Conservation (phyloP, 2,797 vertebrate species). For the Propithecus perrieri region DNA sequence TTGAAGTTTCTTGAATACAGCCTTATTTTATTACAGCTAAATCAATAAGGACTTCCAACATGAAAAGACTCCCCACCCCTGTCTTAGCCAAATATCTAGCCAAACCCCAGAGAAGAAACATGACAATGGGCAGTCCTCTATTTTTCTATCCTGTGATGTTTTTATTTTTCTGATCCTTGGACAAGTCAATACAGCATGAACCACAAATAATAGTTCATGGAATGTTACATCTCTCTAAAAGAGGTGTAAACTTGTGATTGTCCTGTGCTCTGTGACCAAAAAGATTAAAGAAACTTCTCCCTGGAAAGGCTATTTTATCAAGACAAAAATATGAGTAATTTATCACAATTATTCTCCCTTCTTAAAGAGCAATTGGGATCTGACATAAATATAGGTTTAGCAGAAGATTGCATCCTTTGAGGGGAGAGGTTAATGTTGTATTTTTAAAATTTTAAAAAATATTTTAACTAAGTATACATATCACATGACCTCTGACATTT, state of each 20-base stretch:
- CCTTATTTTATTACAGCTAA: no score
- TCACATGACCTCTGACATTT: not conserved
- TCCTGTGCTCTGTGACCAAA: not conserved
- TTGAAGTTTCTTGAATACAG: no score
- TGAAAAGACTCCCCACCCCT: no score
- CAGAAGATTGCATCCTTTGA: not conserved
- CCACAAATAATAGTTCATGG: not conserved
- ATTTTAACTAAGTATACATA: not conserved
- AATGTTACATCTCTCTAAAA: not conserved
- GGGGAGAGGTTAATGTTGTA: not conserved
- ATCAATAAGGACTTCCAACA: no score
- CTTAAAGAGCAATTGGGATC: not conserved
- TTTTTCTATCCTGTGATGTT: not conserved
- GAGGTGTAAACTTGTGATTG: not conserved
- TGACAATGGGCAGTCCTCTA: not conserved
- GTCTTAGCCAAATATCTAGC: not conserved
- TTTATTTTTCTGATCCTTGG: slow-evolving; percentile 23
- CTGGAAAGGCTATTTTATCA: not conserved
- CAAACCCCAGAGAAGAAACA: not conserved
- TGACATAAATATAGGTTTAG: not conserved
- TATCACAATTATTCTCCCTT: not conserved
- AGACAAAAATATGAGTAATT: not conserved
- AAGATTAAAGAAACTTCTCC: not conserved
- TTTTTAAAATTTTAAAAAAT: not conserved
- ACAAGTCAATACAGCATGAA: not conserved